Conservation (phyloP, 2,797 vertebrate species). For the Sebastes iracundus region DNA sequence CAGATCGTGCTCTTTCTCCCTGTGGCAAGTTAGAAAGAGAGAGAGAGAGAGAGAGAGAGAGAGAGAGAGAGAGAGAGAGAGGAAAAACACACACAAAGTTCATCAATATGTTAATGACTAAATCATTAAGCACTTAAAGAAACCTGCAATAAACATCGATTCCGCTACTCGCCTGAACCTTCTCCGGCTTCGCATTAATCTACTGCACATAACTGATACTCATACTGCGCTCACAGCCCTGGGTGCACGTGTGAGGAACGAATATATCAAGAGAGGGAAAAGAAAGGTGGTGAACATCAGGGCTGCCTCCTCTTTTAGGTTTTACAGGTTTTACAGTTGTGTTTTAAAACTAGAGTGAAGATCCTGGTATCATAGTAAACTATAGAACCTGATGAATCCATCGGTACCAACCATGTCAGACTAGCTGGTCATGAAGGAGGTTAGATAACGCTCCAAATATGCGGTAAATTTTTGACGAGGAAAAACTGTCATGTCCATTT, state of each 20-base stretch:
- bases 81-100: conserved; percentile 79
- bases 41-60: conserved; percentile 4
- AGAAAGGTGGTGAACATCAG: neutral
- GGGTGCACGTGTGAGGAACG: conserved; percentile 28
- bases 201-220: conserved; percentile 97
- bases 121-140: conserved; percentile 99
- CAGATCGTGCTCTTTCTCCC: conserved; percentile 99
- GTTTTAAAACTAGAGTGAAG: too few relatives aligned
- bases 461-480: too few relatives aligned
- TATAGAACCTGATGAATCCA: too few relatives aligned
- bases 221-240: conserved; percentile 63
- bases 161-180: conserved; percentile 88
- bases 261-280: neutral
- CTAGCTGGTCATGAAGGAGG: too few relatives aligned
- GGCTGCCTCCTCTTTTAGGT: too few relatives aligned
- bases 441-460: too few relatives aligned
- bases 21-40: conserved; percentile 84
- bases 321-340: too few relatives aligned
- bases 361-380: too few relatives aligned
- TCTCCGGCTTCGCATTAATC: conserved; percentile 94
- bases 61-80: neutral
- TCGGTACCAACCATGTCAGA: too few relatives aligned
- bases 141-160: conserved; percentile 98
- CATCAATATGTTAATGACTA: conserved; percentile 99
- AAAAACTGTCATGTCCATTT: too few relatives aligned